phyloP scores from a whole-genome alignment of 1,140 invertebrate genomes.

The Drosophila albomicans region DNA sequence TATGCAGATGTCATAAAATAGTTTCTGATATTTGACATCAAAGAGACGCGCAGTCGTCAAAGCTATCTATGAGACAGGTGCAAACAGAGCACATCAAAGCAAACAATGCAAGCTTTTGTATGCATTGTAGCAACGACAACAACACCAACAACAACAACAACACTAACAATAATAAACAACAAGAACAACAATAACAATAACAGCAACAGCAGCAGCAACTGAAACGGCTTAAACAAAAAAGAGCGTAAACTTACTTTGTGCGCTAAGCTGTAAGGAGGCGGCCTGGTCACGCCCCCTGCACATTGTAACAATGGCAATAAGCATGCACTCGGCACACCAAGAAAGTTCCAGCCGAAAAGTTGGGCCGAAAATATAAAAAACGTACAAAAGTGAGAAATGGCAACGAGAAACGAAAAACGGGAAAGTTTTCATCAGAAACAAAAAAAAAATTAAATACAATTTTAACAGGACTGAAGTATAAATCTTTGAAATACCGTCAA shows the following conservation, averaged over 20 bases:
- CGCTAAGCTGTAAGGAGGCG: slow-evolving; percentile 31
- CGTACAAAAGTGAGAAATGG: slow-evolving; percentile 9
- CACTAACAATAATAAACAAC: not conserved
- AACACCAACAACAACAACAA: not conserved
- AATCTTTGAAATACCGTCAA: slow-evolving; percentile 53
- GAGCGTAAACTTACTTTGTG: slow-evolving; percentile 42
- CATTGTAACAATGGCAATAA: slow-evolving; percentile 33
- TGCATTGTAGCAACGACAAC: slow-evolving; percentile 1
- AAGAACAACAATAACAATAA: not conserved
- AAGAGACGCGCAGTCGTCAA: slow-evolving; percentile 20
- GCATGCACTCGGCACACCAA: slow-evolving; percentile 24
- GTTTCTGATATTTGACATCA: slow-evolving; percentile 42
- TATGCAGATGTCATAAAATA: slow-evolving; percentile 36
- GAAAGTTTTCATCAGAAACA: slow-evolving; percentile 15
- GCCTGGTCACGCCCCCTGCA: slow-evolving; percentile 32
- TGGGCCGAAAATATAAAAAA: slow-evolving; percentile 15
- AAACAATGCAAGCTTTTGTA: slow-evolving; percentile 42
- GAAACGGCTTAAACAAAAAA: slow-evolving; percentile 3
- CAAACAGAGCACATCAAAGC: slow-evolving; percentile 44
- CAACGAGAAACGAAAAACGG: not conserved
- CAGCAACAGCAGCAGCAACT: not conserved
- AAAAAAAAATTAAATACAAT: slow-evolving; percentile 56
- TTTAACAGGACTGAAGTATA: slow-evolving; percentile 58
- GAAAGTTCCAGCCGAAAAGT: slow-evolving; percentile 21
- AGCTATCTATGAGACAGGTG: slow-evolving; percentile 29